Evolutionary conservation across 1,140 invertebrate genomes (phyloP).

Genomic region (Leptinotarsa defecta): DNA sequence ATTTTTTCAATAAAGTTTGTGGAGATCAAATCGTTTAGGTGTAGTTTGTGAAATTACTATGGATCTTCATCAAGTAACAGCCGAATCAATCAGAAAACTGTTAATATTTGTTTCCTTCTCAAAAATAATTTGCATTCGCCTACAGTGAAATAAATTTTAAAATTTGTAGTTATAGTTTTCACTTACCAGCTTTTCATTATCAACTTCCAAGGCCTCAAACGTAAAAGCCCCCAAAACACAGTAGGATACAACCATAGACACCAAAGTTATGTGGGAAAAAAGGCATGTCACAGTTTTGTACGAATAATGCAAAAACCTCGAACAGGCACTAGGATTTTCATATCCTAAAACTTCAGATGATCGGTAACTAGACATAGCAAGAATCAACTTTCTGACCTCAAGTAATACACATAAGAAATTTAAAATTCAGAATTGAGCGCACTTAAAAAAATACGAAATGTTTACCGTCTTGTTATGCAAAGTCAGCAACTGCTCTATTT

Average conservation of each 20-base stretch:
- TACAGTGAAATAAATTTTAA: too few relatives aligned
- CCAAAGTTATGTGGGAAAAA: slow-evolving; percentile 85
- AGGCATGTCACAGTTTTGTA: slow-evolving; percentile 85
- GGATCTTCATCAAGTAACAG: too few relatives aligned
- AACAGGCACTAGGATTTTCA: slow-evolving; percentile 47
- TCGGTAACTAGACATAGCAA: slow-evolving; percentile 44
- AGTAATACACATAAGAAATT: not conserved
- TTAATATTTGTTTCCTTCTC: too few relatives aligned
- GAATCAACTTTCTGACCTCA: not conserved
- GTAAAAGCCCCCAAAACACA: slow-evolving; percentile 86
- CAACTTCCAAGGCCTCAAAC: slow-evolving; percentile 78
- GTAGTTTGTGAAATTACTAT: too few relatives aligned
- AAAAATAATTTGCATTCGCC: too few relatives aligned
- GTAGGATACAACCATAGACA: slow-evolving; percentile 85
- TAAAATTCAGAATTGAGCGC: not conserved
- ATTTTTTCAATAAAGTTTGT: too few relatives aligned
- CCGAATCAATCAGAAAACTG: too few relatives aligned
- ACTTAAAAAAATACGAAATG: not conserved
- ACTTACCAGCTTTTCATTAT: slow-evolving; percentile 75
- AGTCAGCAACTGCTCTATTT: slow-evolving; percentile 3
- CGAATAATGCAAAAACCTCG: slow-evolving; percentile 54
- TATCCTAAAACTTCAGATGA: slow-evolving; percentile 49
- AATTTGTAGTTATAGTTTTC: not conserved
- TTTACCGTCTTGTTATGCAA: not conserved
- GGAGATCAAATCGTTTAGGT: too few relatives aligned